Evolutionary conservation across 1,140 invertebrate genomes (phyloP).

Genomic region (Leucophenga varia): DNA sequence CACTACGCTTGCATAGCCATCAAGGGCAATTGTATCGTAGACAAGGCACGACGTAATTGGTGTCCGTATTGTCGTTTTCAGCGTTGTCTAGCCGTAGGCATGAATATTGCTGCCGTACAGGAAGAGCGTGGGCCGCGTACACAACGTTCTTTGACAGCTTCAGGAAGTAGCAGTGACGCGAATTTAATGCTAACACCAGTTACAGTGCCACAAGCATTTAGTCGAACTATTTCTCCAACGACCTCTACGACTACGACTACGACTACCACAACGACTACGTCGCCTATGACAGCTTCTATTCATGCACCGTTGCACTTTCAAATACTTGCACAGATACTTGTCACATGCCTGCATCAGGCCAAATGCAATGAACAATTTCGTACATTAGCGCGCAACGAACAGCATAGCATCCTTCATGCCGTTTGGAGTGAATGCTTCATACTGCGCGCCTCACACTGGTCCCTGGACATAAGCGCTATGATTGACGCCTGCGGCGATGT

Average conservation of each 20-base stretch:
- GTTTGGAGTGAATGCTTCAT: conserved; percentile 65
- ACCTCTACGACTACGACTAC: no score
- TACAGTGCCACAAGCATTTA: no score
- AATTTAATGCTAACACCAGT: no score
- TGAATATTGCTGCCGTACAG: conserved; percentile 81
- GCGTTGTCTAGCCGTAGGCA: conserved; percentile 75
- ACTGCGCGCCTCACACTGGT: conserved; percentile 64
- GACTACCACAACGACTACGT: no score
- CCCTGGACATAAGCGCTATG: conserved; percentile 58
- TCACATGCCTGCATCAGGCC: conserved; percentile 60
- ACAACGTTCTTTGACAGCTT: conserved; percentile 17
- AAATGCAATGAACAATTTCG: conserved; percentile 60
- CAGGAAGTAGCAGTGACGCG: background rate
- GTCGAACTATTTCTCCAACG: no score
- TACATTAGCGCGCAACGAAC: conserved; percentile 56
- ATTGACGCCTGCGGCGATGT: conserved; percentile 42
- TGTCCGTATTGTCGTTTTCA: conserved; percentile 81
- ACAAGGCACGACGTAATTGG: conserved; percentile 84
- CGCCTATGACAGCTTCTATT: no score
- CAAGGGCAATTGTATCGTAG: conserved; percentile 73
- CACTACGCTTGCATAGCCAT: conserved; percentile 76
- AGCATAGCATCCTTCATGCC: conserved; percentile 60
- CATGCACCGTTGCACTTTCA: conserved; percentile 57
- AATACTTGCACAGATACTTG: conserved; percentile 61
- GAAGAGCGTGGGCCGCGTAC: conserved; percentile 74